phyloP scores from a whole-genome alignment of 2,113 vertebrate species.

The Anoura caudifer region DNA sequence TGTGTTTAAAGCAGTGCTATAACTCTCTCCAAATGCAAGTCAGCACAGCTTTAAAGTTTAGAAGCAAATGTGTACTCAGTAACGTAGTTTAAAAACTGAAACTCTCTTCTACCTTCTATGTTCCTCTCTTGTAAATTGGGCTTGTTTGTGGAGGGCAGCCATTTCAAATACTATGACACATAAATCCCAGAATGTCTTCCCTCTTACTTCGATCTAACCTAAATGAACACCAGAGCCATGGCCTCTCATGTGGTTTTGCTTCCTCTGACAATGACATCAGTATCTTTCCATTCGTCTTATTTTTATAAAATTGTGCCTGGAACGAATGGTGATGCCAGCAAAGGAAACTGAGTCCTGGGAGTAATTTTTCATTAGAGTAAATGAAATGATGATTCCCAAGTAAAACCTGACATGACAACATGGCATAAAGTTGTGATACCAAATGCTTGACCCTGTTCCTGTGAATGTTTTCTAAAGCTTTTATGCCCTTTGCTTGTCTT shows the following conservation, averaged over 20 bases:
- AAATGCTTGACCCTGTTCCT: constrained; percentile 28
- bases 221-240: constrained; percentile 81
- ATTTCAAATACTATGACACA: constrained; percentile 80
- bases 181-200: constrained; percentile 76
- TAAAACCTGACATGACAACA: neutral
- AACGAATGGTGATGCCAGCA: constrained; percentile 55
- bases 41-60: constrained; percentile 66
- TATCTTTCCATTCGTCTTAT: constrained; percentile 85
- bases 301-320: constrained; percentile 71
- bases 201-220: constrained; percentile 81
- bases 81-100: constrained; percentile 49
- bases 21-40: constrained; percentile 54
- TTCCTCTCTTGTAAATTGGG: constrained; percentile 45
- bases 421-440: constrained; percentile 19
- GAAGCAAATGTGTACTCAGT: constrained; percentile 64
- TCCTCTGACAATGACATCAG: constrained; percentile 86
- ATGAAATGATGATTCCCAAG: constrained; percentile 72
- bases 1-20: constrained; percentile 62
- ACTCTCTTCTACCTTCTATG: constrained; percentile 38
- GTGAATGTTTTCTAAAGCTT: neutral
- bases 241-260: constrained; percentile 89
- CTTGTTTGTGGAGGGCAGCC: constrained; percentile 76
- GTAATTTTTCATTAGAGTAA: constrained; percentile 73
- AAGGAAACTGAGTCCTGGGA: constrained; percentile 71
- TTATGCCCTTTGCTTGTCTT: constrained; percentile 24